phyloP scores from a whole-genome alignment of 2,888 invertebrate genomes.

The Alcis repandata region DNA sequence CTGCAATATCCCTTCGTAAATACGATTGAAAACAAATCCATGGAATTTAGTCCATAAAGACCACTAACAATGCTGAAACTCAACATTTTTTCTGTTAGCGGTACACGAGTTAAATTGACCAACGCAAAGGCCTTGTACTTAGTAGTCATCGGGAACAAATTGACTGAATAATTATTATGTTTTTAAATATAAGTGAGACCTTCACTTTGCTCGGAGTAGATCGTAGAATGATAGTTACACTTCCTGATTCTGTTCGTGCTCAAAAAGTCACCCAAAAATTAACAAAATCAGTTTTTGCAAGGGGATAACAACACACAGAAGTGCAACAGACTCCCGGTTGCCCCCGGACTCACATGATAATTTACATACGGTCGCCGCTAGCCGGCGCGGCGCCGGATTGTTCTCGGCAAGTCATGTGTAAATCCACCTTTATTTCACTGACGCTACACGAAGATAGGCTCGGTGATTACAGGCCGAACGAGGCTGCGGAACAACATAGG shows the following conservation, averaged over 20 bases:
- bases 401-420: slow-evolving; percentile 70
- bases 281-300: slow-evolving; percentile 14
- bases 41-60: neutral
- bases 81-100: neutral
- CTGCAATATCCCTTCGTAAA: slow-evolving; percentile 5
- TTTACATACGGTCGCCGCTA: slow-evolving; percentile 66
- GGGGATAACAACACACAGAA: slow-evolving; percentile 64
- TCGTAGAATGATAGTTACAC: neutral
- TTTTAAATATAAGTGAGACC: no score
- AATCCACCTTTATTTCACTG: slow-evolving; percentile 62
- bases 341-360: slow-evolving; percentile 72
- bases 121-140: no score
- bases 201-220: neutral
- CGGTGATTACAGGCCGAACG: slow-evolving; percentile 38
- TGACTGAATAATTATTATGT: no score
- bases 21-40: neutral
- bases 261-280: slow-evolving; percentile 5
- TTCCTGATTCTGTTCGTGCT: neutral
- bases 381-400: slow-evolving; percentile 67
- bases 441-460: slow-evolving; percentile 42
- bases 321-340: slow-evolving; percentile 63
- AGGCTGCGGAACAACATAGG: slow-evolving; percentile 18
- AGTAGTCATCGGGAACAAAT: no score
- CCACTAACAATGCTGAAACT: neutral
- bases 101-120: no score